phyloP scores from a whole-genome alignment of 2,113 vertebrate genomes.

The Boulengerochromis microlepis region DNA sequence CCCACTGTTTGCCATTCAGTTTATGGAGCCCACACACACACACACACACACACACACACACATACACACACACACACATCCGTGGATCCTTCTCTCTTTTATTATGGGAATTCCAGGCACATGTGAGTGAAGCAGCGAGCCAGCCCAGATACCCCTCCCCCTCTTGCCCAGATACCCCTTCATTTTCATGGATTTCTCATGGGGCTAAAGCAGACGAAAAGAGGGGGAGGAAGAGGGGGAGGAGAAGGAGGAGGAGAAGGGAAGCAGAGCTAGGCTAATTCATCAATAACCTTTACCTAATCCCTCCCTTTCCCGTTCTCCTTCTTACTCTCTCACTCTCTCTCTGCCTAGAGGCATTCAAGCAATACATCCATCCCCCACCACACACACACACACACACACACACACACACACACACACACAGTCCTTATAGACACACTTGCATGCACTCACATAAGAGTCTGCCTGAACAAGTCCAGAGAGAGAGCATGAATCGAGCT shows the following conservation, averaged over 20 bases:
- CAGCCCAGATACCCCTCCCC: conserved; percentile 26
- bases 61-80: conserved; percentile 27
- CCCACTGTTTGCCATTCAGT: conserved; percentile 53
- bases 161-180: conserved; percentile 3
- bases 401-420: background rate
- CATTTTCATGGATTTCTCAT: conserved; percentile 62
- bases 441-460: conserved; percentile 30
- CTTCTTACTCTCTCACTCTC: conserved; percentile 28
- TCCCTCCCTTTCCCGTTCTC: conserved; percentile 50
- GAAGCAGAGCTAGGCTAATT: conserved; percentile 62
- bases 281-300: conserved; percentile 76
- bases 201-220: conserved; percentile 14
- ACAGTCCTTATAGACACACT: conserved; percentile 15
- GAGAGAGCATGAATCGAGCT: conserved; percentile 67
- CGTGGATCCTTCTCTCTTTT: conserved; percentile 41
- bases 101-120: conserved; percentile 60
- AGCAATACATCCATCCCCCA: conserved; percentile 68
- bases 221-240: background rate
- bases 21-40: conserved; percentile 38
- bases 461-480: conserved; percentile 68
- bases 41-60: conserved; percentile 22
- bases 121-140: conserved; percentile 37
- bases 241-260: background rate
- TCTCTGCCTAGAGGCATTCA: conserved; percentile 66
- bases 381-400: background rate